These are phyloP conservation scores for Drosophila kepulauana DNA, from an alignment of 1,140 invertebrate species.

Conservation along the genomic window DNA sequence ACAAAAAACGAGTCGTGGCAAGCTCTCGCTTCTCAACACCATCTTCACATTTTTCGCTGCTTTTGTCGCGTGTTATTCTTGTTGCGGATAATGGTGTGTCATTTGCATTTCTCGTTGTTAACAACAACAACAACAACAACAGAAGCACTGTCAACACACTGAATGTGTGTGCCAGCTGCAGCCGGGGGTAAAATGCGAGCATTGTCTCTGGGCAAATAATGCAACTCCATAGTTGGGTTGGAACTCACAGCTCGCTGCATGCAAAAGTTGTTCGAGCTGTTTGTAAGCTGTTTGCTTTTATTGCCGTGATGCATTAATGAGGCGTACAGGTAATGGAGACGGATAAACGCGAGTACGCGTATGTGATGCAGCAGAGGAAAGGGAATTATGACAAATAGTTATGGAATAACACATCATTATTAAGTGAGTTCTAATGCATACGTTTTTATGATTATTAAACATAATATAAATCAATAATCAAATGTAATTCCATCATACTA, in stretches of 20 bases:
- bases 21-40: slow-evolving; percentile 37
- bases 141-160: slow-evolving; percentile 21
- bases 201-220: slow-evolving; percentile 20
- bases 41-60: slow-evolving; percentile 36
- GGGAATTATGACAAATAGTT: too few species aligned
- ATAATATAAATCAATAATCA: too few species aligned
- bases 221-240: slow-evolving; percentile 28
- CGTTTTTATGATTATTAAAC: too few species aligned
- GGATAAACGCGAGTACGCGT: too few species aligned
- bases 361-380: too few species aligned
- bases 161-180: slow-evolving; percentile 22
- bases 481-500: too few species aligned
- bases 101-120: slow-evolving; percentile 71
- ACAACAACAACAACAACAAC: slow-evolving; percentile 55
- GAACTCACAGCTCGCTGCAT: background rate
- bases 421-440: too few species aligned
- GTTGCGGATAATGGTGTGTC: slow-evolving; percentile 69
- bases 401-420: too few species aligned
- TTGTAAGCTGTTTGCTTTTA: slow-evolving; percentile 24
- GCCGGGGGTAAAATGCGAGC: slow-evolving; percentile 3
- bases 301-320: slow-evolving; percentile 33
- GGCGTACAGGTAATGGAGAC: background rate
- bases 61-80: slow-evolving; percentile 31
- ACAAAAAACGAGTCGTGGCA: slow-evolving; percentile 62
- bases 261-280: slow-evolving; percentile 6